Evolutionary conservation across 2,888 invertebrate genomes (phyloP).

Genomic region (Hirtodrosophila alboralis): DNA sequence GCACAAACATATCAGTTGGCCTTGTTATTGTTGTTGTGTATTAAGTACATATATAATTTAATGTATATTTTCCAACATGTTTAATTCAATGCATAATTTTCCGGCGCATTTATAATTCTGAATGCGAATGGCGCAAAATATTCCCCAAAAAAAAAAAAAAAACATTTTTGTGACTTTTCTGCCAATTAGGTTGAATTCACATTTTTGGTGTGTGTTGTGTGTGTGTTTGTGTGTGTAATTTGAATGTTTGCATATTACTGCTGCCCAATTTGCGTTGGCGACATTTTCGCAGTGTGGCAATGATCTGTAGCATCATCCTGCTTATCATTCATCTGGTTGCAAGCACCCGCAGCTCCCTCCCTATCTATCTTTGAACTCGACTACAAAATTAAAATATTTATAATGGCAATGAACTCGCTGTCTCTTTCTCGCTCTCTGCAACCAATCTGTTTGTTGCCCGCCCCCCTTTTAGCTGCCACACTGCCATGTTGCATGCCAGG

Average conservation of each 20-base stretch:
- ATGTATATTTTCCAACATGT: too few relatives aligned
- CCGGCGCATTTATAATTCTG: constrained; percentile 35
- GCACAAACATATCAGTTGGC: constrained; percentile 22
- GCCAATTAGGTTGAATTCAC: constrained; percentile 65
- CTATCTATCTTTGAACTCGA: constrained; percentile 5
- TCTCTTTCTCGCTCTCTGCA: not conserved
- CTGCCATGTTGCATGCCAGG: constrained; percentile 38
- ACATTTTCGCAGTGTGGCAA: constrained; percentile 20
- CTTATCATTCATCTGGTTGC: not conserved
- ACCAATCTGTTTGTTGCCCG: not conserved
- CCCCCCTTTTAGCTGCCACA: constrained; percentile 7
- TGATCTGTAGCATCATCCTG: constrained; percentile 6
- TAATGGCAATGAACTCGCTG: constrained; percentile 48
- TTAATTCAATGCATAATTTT: too few relatives aligned
- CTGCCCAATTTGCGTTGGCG: constrained; percentile 64
- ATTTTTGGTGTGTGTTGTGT: constrained; percentile 16
- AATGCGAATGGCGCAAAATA: constrained; percentile 21
- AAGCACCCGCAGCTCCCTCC: not conserved
- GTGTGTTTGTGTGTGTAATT: constrained; percentile 15
- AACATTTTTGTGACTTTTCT: constrained; percentile 53
- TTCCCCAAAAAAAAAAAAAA: too few relatives aligned
- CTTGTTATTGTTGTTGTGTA: too few relatives aligned
- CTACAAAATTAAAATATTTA: constrained; percentile 76
- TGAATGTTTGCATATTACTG: constrained; percentile 72
- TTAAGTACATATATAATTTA: too few relatives aligned